phyloP scores from a whole-genome alignment of 2,113 vertebrate genomes.

The Cervus canadensis region DNA sequence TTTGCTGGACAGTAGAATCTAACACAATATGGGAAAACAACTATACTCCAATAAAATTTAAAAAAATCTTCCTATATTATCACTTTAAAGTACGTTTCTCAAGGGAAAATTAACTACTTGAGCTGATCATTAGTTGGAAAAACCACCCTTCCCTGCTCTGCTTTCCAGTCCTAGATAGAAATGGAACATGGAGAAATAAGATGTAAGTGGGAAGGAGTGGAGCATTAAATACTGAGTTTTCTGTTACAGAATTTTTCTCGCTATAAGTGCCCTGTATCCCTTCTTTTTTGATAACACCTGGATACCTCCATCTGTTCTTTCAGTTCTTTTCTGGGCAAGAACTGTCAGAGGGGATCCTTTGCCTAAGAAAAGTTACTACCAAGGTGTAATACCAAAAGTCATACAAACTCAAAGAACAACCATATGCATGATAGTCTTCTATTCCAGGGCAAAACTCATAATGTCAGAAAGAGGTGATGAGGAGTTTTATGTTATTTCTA shows the following conservation, averaged over 20 bases:
- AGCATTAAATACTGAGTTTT: neutral
- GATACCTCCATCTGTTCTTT: neutral
- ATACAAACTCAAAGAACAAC: neutral
- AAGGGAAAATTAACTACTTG: neutral
- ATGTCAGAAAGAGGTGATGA: neutral
- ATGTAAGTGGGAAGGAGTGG: neutral
- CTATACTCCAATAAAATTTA: no score
- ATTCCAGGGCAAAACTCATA: neutral
- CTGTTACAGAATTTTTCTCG: neutral
- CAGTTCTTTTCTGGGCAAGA: neutral
- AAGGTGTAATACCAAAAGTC: neutral
- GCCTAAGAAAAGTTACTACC: neutral
- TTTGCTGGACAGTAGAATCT: no score
- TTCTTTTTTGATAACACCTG: neutral
- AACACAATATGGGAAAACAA: no score
- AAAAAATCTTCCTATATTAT: no score
- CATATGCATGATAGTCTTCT: neutral
- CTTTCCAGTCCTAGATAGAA: neutral
- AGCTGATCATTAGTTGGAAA: neutral
- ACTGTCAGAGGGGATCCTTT: neutral
- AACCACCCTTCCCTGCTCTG: fast-evolving
- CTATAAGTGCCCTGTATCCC: neutral
- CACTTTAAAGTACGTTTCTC: neutral
- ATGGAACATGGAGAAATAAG: neutral
- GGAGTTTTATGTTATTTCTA: neutral